Conservation (phyloP, 2,797 vertebrate genomes). For the Cheirogaleus major region DNA sequence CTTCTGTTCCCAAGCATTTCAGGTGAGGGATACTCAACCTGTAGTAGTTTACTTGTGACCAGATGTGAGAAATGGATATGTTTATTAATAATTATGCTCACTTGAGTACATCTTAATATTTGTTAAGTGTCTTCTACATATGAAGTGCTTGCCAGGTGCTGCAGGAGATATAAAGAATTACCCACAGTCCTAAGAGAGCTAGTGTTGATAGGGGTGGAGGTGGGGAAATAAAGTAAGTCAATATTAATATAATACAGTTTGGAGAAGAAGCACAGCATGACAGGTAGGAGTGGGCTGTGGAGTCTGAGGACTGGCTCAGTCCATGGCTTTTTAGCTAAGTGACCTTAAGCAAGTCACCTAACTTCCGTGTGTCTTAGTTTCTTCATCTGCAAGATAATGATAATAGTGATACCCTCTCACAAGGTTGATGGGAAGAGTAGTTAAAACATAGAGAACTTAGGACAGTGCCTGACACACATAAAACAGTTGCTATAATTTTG, state of each 20-base stretch:
- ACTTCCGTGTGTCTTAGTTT: constrained; percentile 24
- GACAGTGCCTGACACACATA: background rate
- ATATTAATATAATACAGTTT: background rate
- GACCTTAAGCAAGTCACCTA: constrained; percentile 17
- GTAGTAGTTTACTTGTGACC: background rate
- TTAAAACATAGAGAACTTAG: background rate
- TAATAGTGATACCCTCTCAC: background rate
- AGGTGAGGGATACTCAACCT: background rate
- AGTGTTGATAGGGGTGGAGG: background rate
- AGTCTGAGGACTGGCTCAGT: background rate
- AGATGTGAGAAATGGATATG: background rate
- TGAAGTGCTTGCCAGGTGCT: background rate
- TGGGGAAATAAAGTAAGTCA: background rate
- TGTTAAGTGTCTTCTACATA: constrained; percentile 15
- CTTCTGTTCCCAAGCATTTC: background rate
- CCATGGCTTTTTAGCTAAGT: background rate
- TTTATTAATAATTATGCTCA: background rate
- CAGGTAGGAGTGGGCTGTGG: background rate
- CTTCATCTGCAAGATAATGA: constrained; percentile 34
- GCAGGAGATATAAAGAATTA: background rate
- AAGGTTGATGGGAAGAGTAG: background rate
- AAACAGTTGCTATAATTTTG: background rate
- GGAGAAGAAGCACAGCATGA: background rate
- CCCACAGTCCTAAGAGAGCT: background rate
- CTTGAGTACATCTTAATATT: background rate